Conservation (phyloP, 2,113 vertebrate species). For the Oreocharis arfaki region DNA sequence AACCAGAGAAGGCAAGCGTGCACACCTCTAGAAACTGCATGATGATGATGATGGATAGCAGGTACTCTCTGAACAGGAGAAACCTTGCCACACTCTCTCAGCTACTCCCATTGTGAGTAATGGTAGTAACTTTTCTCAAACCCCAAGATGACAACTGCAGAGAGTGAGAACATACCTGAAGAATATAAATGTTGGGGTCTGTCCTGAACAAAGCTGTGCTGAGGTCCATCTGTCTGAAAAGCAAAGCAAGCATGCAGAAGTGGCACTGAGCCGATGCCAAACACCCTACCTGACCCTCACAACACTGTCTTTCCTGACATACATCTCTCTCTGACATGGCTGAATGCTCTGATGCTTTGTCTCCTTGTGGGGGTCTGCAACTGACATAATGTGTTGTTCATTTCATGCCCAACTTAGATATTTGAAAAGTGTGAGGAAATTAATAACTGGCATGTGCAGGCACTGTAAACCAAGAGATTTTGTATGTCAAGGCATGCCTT, state of each 20-base stretch:
- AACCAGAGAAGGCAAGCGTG: neutral
- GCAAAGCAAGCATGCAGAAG: constrained; percentile 35
- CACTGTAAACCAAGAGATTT: neutral
- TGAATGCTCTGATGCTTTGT: neutral
- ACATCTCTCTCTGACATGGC: constrained; percentile 12
- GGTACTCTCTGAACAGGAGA: neutral
- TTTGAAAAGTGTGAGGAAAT: neutral
- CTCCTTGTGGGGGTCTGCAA: neutral
- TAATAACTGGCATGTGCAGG: neutral
- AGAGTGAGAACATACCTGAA: neutral
- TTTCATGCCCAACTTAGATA: neutral
- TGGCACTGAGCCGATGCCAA: constrained; percentile 18
- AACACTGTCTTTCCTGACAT: neutral
- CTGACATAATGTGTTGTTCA: constrained; percentile 24
- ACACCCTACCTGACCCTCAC: constrained; percentile 21
- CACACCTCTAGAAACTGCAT: neutral
- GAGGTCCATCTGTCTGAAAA: constrained; percentile 58
- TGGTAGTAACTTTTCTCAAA: neutral
- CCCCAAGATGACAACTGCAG: neutral
- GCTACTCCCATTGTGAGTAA: neutral
- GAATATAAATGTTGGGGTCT: neutral
- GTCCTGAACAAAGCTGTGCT: neutral
- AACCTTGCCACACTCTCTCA: neutral
- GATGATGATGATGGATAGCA: neutral
- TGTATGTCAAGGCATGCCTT: neutral